Conservation (phyloP, 1,140 invertebrate genomes). For the Lepidurus packardi region DNA sequence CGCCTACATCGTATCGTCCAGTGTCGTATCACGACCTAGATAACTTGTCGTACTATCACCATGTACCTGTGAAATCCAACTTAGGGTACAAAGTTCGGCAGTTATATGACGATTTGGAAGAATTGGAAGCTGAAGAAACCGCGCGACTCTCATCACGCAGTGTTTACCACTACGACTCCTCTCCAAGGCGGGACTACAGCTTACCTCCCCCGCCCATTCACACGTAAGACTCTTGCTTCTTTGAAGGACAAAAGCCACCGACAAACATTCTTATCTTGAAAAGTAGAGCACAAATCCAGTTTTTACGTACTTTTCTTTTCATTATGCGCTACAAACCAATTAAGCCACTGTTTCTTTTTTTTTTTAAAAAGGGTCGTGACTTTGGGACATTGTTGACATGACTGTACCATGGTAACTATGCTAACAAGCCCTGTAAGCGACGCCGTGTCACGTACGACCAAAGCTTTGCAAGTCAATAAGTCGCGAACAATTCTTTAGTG, state of each 20-base stretch:
- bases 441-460: too few species aligned
- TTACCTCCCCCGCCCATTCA: not conserved
- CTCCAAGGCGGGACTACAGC: not conserved
- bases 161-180: not conserved
- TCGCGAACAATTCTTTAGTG: too few species aligned
- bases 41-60: not conserved
- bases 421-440: too few species aligned
- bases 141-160: not conserved
- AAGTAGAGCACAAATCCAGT: too few species aligned
- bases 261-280: too few species aligned
- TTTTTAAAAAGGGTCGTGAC: too few species aligned
- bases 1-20: slow-evolving; percentile 20
- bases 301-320: too few species aligned
- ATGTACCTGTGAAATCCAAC: not conserved
- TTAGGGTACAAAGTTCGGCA: not conserved
- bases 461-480: too few species aligned
- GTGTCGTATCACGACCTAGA: slow-evolving; percentile 26
- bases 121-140: slow-evolving; percentile 13
- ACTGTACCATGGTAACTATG: too few species aligned
- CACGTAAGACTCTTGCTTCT: not conserved
- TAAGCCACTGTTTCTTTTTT: too few species aligned
- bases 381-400: too few species aligned
- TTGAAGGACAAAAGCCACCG: not conserved
- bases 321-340: too few species aligned
- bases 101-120: slow-evolving; percentile 19